Evolutionary conservation across 2,797 vertebrate species (phyloP), one percentile per base, ranked within the genome.

Genomic region (Antennarius maculatus): DNA sequence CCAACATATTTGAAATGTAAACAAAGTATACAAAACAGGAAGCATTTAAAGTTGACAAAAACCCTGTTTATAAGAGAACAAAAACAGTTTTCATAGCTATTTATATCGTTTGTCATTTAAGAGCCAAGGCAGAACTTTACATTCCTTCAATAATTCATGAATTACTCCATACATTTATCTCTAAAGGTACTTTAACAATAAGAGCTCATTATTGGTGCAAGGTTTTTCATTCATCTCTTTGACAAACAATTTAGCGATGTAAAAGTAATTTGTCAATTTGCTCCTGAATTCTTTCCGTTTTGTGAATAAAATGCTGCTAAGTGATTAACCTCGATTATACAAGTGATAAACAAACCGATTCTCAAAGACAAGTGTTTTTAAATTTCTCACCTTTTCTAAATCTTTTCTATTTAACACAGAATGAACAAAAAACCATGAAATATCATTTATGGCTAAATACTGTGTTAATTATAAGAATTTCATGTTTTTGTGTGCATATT

Each of bases 391-490:
- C 17, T 48, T 27, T 55, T 23, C 23, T 54, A 43, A 54, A 29
- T 43, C 51, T 31, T 58, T 52, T 37, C 61, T 16, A 45, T 50
- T 34, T 34, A 34, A 3, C 31, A 34, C 31, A 2, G 31, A 34
- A 34, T 34, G 31, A 34, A 34, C 31, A 34, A 34, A 34, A 34
- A 34, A 34, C 13, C 31, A 15, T 59, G 5, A 39, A 39, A 69
- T 58, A 28, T 47, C 56, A 46, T 67, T 56, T 61, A 68, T 3
- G 66, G 31, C 27, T 47, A 51, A n/a, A 63, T 66, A 41, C 17
- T 77, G 72, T 71, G 71, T 71, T 69, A 66, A 64, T 67, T 61
- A 15, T 31, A 7, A 8, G 1, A 48, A 45, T 46, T 57, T 23
- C 43, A 7, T 57, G 11, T 6, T 41, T 61, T 4, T 51, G 3